These are phyloP conservation scores for Ameiurus melas DNA, from an alignment of 2,113 vertebrate genomes.

Conservation along the genomic window DNA sequence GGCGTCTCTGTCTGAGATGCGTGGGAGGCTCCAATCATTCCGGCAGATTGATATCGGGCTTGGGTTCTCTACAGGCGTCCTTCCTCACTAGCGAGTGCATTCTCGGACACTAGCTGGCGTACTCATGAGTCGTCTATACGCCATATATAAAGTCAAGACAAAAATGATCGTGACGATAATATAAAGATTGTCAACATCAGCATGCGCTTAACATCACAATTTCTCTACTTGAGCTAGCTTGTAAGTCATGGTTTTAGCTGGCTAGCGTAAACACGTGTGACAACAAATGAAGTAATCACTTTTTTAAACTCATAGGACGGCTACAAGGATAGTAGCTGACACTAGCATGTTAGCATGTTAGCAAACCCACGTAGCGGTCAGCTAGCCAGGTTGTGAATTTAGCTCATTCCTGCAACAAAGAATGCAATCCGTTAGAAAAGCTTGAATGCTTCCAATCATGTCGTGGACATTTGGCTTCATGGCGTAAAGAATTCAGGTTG, in stretches of 20 bases:
- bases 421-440: neutral
- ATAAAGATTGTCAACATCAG: neutral
- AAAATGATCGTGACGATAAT: neutral
- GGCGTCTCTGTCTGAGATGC: slow-evolving; percentile 29
- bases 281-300: neutral
- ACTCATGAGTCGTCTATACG: neutral
- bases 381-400: neutral
- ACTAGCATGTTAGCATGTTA: neutral
- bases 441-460: neutral
- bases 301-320: neutral
- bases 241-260: neutral
- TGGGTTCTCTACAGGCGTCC: neutral
- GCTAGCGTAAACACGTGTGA: neutral
- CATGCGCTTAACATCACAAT: neutral
- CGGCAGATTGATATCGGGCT: slow-evolving; percentile 1
- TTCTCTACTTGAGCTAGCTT: neutral
- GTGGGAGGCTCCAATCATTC: slow-evolving; percentile 13
- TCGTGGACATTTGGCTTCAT: neutral
- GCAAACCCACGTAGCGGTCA: neutral
- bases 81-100: neutral
- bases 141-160: neutral
- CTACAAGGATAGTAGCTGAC: neutral
- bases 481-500: neutral
- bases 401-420: neutral
- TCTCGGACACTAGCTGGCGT: neutral